Evolutionary conservation across 2,888 invertebrate species (phyloP).

Genomic region (Scrobipalpa atriplicella): DNA sequence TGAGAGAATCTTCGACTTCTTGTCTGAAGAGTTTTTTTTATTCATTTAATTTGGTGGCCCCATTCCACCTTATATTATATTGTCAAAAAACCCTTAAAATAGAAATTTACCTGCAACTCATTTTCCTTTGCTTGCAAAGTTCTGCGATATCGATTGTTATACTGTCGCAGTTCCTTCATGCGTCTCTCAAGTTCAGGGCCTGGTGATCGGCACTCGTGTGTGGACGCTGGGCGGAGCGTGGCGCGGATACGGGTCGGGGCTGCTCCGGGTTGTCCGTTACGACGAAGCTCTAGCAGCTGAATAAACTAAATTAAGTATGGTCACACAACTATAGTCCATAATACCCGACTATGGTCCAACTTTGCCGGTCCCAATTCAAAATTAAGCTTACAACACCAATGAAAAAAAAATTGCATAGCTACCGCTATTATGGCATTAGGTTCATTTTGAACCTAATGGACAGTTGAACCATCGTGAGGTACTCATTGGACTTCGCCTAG

Average conservation of each 20-base stretch:
- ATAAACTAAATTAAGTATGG: constrained; percentile 9
- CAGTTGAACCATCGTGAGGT: neutral
- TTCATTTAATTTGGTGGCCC: too few relatives aligned
- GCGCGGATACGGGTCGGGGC: constrained; percentile 91
- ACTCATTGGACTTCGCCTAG: neutral
- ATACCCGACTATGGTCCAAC: neutral
- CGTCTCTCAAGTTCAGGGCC: constrained; percentile 92
- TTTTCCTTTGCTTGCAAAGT: constrained; percentile 93
- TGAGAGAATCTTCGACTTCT: too few relatives aligned
- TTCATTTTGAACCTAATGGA: neutral
- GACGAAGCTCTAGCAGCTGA: constrained; percentile 93
- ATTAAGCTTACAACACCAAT: neutral
- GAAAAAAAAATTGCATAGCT: neutral
- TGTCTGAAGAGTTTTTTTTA: too few relatives aligned
- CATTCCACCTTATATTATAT: neutral
- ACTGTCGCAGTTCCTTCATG: constrained; percentile 91
- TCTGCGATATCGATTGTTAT: constrained; percentile 92
- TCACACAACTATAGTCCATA: neutral
- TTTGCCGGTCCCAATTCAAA: neutral
- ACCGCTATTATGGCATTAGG: neutral
- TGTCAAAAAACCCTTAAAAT: neutral
- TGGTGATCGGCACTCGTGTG: constrained; percentile 89
- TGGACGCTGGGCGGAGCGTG: constrained; percentile 92
- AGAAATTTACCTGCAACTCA: constrained; percentile 86
- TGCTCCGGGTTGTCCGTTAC: constrained; percentile 90